These are phyloP conservation scores for Idaea biselata DNA, from an alignment of 2,888 invertebrate genomes.

Conservation along the genomic window DNA sequence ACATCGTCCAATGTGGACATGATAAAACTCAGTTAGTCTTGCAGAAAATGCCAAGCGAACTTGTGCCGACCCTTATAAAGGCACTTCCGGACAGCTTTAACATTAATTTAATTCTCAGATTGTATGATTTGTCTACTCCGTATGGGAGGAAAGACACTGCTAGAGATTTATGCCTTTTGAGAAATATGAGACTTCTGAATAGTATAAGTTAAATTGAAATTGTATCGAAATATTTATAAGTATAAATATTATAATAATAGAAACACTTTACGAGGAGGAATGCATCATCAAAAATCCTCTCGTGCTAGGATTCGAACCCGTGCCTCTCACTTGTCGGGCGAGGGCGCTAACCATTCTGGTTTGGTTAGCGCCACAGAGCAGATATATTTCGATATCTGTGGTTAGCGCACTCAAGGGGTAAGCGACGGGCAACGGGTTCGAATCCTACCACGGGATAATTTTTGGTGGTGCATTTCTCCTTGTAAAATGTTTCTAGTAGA, in stretches of 20 bases:
- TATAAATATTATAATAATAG: background rate
- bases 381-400: no score
- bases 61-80: slow-evolving; percentile 90
- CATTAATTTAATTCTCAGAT: slow-evolving; percentile 85
- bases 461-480: no score
- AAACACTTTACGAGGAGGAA: no score
- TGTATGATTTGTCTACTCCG: slow-evolving; percentile 88
- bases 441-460: no score
- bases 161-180: slow-evolving; percentile 91
- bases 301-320: no score
- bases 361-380: no score
- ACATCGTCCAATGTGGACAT: slow-evolving; percentile 88
- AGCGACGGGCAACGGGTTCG: no score
- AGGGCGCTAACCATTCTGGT: no score
- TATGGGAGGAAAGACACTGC: slow-evolving; percentile 92
- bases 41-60: slow-evolving; percentile 86
- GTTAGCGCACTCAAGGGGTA: no score
- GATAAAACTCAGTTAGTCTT: slow-evolving; percentile 86
- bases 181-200: slow-evolving; percentile 87
- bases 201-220: slow-evolving; percentile 19
- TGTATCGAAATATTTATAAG: slow-evolving; percentile 3
- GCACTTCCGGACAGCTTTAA: slow-evolving; percentile 89
- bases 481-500: no score
- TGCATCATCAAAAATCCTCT: no score
- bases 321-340: no score